Conservation (phyloP, 2,888 invertebrate genomes). For the Lepeophtheirus nordmannii region DNA sequence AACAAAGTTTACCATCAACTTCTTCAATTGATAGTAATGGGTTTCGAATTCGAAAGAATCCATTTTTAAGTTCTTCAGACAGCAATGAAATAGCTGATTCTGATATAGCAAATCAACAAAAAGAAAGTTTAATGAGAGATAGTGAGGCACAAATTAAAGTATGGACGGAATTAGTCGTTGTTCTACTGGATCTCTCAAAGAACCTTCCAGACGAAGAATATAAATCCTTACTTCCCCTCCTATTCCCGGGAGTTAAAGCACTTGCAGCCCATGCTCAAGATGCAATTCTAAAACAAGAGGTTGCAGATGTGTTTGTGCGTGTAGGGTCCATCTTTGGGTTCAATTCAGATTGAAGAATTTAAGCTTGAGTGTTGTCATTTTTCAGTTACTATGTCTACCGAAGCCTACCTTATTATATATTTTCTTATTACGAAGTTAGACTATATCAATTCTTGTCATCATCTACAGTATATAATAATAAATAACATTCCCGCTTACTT, state of each 20-base stretch:
- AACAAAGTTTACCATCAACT: constrained; percentile 35
- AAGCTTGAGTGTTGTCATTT: background rate
- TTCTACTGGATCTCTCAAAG: constrained; percentile 60
- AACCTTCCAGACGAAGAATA: constrained; percentile 40
- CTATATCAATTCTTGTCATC: too few species aligned
- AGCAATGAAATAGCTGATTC: constrained; percentile 34
- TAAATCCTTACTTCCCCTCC: constrained; percentile 42
- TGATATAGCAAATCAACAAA: constrained; percentile 66
- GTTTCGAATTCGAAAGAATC: constrained; percentile 47
- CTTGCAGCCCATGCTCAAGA: constrained; percentile 44
- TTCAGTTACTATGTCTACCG: too few species aligned
- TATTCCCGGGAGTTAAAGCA: constrained; percentile 42
- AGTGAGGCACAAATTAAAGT: constrained; percentile 68
- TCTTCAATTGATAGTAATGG: constrained; percentile 22
- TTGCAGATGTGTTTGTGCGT: constrained; percentile 42
- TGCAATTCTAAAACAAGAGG: constrained; percentile 40
- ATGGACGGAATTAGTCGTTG: constrained; percentile 67
- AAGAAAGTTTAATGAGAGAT: constrained; percentile 67
- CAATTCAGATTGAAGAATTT: constrained; percentile 27
- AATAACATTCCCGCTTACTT: too few species aligned
- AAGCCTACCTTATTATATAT: too few species aligned
- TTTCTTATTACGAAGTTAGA: too few species aligned
- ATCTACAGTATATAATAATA: too few species aligned
- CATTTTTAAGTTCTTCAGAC: constrained; percentile 23
- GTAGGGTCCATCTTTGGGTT: constrained; percentile 40